A percentile compares a stretch with the other conserved stretches of the same genome.
Evolutionary conservation across 35 echinoderm and acorn worm species (phyloP).

Genomic region (Ophiothrix spiculata): DNA sequence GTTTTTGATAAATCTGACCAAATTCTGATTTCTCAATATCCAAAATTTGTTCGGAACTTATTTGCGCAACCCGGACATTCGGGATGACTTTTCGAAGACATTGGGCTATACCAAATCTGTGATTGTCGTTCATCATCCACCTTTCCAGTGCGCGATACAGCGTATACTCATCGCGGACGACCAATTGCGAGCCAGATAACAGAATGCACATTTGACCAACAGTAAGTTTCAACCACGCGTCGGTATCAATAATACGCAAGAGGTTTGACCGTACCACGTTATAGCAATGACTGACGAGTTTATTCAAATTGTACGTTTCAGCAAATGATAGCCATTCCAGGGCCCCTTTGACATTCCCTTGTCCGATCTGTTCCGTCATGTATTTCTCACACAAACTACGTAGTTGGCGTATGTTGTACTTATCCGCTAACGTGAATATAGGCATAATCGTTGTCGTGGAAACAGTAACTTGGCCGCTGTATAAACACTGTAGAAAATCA

Average conservation of each 20-base stretch:
- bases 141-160: conserved; percentile 35
- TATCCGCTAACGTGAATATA: conserved; percentile 36
- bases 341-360: conserved; percentile 36
- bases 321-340: conserved; percentile 54
- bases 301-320: conserved; percentile 35
- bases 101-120: not conserved
- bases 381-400: conserved; percentile 33
- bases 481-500: conserved; percentile 34
- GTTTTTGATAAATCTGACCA: conserved; percentile 26
- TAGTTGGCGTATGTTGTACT: conserved; percentile 39
- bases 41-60: conserved; percentile 32
- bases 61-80: conserved; percentile 26
- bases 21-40: conserved; percentile 47
- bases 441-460: conserved; percentile 35
- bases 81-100: not conserved
- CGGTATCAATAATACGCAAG: not conserved
- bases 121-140: conserved; percentile 30
- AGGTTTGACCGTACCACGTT: conserved; percentile 45
- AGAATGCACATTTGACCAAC: conserved; percentile 41
- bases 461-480: conserved; percentile 29
- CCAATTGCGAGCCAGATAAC: conserved; percentile 13
- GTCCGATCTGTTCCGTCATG: conserved; percentile 48
- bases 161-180: conserved; percentile 38
- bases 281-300: conserved; percentile 27
- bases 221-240: conserved; percentile 26